Conservation (phyloP, 2,888 invertebrate genomes). For the Dorcus hopei region DNA sequence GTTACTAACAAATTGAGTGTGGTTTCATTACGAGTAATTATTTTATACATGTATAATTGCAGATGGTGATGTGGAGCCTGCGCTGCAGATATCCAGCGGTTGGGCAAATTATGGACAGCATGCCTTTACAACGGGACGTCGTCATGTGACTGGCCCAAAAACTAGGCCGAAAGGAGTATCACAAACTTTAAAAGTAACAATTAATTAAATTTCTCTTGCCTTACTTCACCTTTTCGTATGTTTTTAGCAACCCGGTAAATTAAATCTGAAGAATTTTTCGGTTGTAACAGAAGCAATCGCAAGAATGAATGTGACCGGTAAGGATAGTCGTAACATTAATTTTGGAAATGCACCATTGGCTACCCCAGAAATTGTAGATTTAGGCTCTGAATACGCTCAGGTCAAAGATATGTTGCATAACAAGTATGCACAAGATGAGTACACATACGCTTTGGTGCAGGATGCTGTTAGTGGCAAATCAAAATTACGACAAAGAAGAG, state of each 20-base stretch:
- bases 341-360: slow-evolving; percentile 72
- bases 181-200: slow-evolving; percentile 61
- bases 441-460: slow-evolving; percentile 65
- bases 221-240: slow-evolving; percentile 18
- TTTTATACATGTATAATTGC: slow-evolving; percentile 3
- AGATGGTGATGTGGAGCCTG: slow-evolving; percentile 45
- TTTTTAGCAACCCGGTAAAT: slow-evolving; percentile 78
- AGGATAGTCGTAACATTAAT: slow-evolving; percentile 51
- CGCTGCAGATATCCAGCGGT: slow-evolving; percentile 49
- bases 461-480: slow-evolving; percentile 62
- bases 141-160: slow-evolving; percentile 59
- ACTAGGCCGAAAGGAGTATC: slow-evolving; percentile 66
- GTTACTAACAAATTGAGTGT: slow-evolving; percentile 8
- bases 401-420: slow-evolving; percentile 60
- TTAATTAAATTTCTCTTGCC: neutral
- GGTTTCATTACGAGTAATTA: neutral
- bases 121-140: slow-evolving; percentile 69
- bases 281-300: slow-evolving; percentile 83
- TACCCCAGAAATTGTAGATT: slow-evolving; percentile 72
- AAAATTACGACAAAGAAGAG: slow-evolving; percentile 59
- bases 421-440: slow-evolving; percentile 57
- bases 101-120: slow-evolving; percentile 66
- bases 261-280: slow-evolving; percentile 85
- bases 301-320: slow-evolving; percentile 63
- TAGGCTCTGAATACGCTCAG: slow-evolving; percentile 72